Evolutionary conservation across 2,888 invertebrate species (phyloP).

Genomic region (Mimachlamys varia): DNA sequence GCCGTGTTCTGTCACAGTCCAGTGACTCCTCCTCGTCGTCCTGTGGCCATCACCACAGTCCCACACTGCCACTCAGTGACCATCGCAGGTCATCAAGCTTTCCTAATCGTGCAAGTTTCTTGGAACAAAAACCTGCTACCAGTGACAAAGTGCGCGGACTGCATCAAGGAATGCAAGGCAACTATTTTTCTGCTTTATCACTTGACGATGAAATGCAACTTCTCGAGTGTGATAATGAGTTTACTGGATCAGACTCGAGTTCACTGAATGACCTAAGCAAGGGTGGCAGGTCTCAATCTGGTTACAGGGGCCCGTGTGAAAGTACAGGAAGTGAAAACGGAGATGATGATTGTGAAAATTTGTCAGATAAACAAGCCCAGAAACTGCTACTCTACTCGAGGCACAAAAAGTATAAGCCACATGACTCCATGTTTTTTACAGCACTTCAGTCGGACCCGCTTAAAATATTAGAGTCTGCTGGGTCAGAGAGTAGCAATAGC

Average conservation of each 20-base stretch:
- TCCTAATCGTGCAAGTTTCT: constrained; percentile 70
- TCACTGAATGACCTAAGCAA: neutral
- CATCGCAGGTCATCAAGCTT: constrained; percentile 75
- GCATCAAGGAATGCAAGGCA: constrained; percentile 13
- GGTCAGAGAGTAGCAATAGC: constrained; percentile 8
- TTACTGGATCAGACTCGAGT: constrained; percentile 3
- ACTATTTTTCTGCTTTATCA: constrained; percentile 43
- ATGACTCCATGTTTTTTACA: constrained; percentile 55
- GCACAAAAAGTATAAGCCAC: neutral
- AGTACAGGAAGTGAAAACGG: constrained; percentile 46
- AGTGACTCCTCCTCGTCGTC: constrained; percentile 56
- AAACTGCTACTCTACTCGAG: neutral
- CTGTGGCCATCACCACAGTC: constrained; percentile 67
- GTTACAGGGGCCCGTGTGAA: constrained; percentile 60
- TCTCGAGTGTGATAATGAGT: constrained; percentile 38
- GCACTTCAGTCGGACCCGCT: constrained; percentile 38
- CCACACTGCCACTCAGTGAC: constrained; percentile 56
- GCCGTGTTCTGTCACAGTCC: constrained; percentile 53
- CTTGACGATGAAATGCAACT: constrained; percentile 49
- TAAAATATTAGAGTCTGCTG: neutral
- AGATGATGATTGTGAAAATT: constrained; percentile 40
- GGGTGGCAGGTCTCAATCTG: constrained; percentile 14
- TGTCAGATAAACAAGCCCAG: constrained; percentile 37
- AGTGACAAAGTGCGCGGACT: constrained; percentile 34
- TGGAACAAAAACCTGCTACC: constrained; percentile 55